phyloP scores from a whole-genome alignment of 2,113 vertebrate genomes.

The Phasianus colchicus region DNA sequence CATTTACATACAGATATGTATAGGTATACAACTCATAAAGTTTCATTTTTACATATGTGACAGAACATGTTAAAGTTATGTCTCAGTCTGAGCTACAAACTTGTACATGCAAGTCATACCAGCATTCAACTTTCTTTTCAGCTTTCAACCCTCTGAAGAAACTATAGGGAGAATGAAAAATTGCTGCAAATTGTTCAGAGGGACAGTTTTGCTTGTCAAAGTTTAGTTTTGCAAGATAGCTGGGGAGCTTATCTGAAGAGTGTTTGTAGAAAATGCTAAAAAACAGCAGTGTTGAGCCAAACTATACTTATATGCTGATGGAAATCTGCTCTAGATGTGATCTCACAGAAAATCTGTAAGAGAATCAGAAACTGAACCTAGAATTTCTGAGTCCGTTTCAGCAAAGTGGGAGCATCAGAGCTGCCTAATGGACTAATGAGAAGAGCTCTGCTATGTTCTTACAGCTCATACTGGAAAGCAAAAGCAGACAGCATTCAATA shows the following conservation, averaged over 20 bases:
- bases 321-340: not conserved
- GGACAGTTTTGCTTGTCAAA: not conserved
- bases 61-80: not conserved
- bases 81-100: not conserved
- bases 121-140: not conserved
- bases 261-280: not conserved
- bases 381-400: not conserved
- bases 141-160: not conserved
- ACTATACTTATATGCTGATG: not conserved
- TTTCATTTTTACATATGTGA: not conserved
- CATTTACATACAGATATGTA: not conserved
- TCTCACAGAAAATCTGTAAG: not conserved
- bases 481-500: not conserved
- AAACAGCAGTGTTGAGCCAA: not conserved
- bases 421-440: not conserved
- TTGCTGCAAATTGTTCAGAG: not conserved
- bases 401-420: not conserved
- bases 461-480: not conserved
- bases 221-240: not conserved
- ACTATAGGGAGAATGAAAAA: not conserved
- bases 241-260: not conserved
- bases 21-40: not conserved
- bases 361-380: not conserved
- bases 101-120: not conserved
- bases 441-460: not conserved